A percentile compares a stretch with the other conserved stretches of the same genome.
Conservation (phyloP, 2,888 invertebrate genomes). For the Metalampra italica region DNA sequence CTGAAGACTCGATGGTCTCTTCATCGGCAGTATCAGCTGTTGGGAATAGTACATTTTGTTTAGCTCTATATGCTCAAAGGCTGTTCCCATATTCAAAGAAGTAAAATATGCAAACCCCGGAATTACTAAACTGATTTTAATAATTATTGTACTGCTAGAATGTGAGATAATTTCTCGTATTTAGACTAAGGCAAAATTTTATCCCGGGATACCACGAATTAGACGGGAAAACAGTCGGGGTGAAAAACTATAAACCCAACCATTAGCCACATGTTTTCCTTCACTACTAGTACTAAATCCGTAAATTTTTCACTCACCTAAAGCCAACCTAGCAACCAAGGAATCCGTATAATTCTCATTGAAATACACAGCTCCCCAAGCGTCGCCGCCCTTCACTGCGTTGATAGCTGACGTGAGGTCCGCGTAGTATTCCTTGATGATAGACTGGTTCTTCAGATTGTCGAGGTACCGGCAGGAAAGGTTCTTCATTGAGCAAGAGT, state of each 20-base stretch:
- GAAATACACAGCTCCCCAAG: conserved; percentile 94
- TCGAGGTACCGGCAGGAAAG: conserved; percentile 90
- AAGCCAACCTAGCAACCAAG: conserved; percentile 87
- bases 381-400: conserved; percentile 86
- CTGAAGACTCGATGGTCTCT: conserved; percentile 91
- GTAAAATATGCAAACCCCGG: not conserved
- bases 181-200: no score
- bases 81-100: not conserved
- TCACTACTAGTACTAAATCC: no score
- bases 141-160: no score
- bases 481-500: conserved; percentile 84
- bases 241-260: no score
- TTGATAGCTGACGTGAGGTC: conserved; percentile 82
- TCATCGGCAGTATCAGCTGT: conserved; percentile 88
- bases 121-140: no score
- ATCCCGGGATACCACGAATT: no score
- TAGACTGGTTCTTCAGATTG: conserved; percentile 84
- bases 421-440: conserved; percentile 82
- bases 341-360: conserved; percentile 94
- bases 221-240: no score
- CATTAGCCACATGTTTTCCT: no score
- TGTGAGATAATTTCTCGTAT: no score
- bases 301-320: conserved; percentile 67
- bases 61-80: conserved; percentile 2
- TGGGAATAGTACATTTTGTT: not conserved